A percentile compares a stretch with the other conserved stretches of the same genome.
phyloP scores from a whole-genome alignment of 2,888 invertebrate species.

The Hydraecia micacea region DNA sequence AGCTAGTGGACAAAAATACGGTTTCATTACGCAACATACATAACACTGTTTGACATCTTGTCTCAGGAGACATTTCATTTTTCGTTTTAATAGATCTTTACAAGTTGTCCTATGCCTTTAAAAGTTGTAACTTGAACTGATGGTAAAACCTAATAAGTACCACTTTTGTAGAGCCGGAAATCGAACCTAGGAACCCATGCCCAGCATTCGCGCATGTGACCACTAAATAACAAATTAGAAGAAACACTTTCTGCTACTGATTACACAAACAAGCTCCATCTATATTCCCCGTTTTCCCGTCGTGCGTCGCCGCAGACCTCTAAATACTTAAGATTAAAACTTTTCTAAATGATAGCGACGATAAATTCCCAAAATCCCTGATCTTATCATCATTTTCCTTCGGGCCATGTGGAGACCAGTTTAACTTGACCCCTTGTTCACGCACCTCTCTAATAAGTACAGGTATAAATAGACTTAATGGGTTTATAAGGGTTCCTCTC shows the following conservation, averaged over 20 bases:
- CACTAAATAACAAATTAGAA: not conserved
- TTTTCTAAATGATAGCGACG: constrained; percentile 69
- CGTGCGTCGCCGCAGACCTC: constrained; percentile 23
- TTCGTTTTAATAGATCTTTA: not conserved
- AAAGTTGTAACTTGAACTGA: not conserved
- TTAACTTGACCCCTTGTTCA: constrained; percentile 48
- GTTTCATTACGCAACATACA: not conserved
- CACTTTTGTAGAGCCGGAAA: not conserved
- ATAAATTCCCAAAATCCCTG: constrained; percentile 72
- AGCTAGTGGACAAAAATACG: not conserved
- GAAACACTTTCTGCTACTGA: no score
- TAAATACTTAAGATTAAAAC: constrained; percentile 68
- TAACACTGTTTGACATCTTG: not conserved
- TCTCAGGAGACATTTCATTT: not conserved
- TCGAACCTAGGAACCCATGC: not conserved
- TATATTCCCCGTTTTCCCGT: not conserved
- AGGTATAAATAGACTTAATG: constrained; percentile 51
- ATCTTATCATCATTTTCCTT: constrained; percentile 72
- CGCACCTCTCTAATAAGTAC: constrained; percentile 46
- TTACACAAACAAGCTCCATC: not conserved
- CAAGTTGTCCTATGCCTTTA: not conserved
- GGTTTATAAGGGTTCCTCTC: constrained; percentile 52
- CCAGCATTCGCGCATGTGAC: not conserved
- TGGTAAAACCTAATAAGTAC: not conserved
- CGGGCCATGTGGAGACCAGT: constrained; percentile 53